phyloP scores from a whole-genome alignment of 1,140 invertebrate genomes.

The Trypoxylus dichotomus region DNA sequence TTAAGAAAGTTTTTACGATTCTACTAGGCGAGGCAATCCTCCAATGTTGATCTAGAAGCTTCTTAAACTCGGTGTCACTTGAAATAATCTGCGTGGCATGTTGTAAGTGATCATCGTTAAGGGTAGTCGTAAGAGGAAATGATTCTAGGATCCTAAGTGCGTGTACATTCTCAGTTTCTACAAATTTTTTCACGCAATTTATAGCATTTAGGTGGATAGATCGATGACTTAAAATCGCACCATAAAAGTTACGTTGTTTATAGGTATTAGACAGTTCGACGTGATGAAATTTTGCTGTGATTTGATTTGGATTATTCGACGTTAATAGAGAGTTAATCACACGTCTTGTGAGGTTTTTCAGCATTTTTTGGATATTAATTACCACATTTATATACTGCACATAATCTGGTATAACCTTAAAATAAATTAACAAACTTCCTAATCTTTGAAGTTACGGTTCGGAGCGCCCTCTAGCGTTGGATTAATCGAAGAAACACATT shows the following conservation, averaged over 20 bases:
- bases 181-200: background rate
- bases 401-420: too few relatives aligned
- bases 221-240: background rate
- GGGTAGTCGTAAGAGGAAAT: background rate
- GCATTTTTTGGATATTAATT: background rate
- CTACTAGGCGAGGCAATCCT: slow-evolving; percentile 38
- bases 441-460: too few relatives aligned
- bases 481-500: too few relatives aligned
- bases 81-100: background rate
- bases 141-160: slow-evolving; percentile 32
- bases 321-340: background rate
- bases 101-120: slow-evolving; percentile 13
- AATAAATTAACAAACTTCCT: too few relatives aligned
- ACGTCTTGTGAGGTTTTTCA: background rate
- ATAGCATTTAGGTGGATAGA: background rate
- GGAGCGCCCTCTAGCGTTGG: too few relatives aligned
- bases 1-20: slow-evolving; percentile 51
- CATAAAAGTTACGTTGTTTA: background rate
- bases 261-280: background rate
- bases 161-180: slow-evolving; percentile 49
- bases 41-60: slow-evolving; percentile 42
- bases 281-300: background rate
- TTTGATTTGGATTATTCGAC: background rate
- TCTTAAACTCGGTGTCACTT: slow-evolving; percentile 35
- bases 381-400: too few relatives aligned